Evolutionary conservation across 2,797 vertebrate genomes (phyloP).

Genomic region (Sebastes minor): DNA sequence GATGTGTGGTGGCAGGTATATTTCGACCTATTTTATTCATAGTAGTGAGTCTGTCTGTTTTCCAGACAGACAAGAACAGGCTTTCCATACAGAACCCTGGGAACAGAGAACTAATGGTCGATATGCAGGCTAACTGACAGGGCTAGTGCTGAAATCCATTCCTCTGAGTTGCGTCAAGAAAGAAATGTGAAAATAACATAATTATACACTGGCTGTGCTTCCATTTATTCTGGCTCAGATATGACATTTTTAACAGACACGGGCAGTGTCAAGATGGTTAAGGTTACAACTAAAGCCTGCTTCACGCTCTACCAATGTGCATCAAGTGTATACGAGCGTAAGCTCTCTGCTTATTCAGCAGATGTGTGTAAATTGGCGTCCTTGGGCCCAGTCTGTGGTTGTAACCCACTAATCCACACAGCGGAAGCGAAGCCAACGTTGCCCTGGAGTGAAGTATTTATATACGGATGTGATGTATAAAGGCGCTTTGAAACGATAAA

Average conservation of each 20-base stretch:
- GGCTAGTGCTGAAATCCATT: background rate
- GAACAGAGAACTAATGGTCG: background rate
- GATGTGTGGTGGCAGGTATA: background rate
- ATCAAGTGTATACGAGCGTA: background rate
- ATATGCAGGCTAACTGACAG: background rate
- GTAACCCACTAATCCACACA: constrained; percentile 30
- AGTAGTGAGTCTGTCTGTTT: background rate
- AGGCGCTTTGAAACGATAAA: background rate
- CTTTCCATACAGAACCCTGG: background rate
- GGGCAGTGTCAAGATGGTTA: background rate
- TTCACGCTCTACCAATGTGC: background rate
- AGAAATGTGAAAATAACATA: background rate
- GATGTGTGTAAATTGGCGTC: constrained; percentile 18
- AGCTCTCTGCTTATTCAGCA: constrained; percentile 23
- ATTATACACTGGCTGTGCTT: background rate
- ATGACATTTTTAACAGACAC: background rate
- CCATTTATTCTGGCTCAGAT: constrained; percentile 1
- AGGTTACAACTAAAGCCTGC: background rate
- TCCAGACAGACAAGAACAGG: background rate
- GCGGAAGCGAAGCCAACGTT: constrained; percentile 6
- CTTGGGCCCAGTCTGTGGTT: constrained; percentile 19
- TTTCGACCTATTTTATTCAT: constrained; percentile 4
- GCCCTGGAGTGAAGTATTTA: background rate
- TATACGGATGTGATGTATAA: background rate
- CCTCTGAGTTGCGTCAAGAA: background rate